phyloP scores from a whole-genome alignment of 2,888 invertebrate species.

The Drosophila lacicola region DNA sequence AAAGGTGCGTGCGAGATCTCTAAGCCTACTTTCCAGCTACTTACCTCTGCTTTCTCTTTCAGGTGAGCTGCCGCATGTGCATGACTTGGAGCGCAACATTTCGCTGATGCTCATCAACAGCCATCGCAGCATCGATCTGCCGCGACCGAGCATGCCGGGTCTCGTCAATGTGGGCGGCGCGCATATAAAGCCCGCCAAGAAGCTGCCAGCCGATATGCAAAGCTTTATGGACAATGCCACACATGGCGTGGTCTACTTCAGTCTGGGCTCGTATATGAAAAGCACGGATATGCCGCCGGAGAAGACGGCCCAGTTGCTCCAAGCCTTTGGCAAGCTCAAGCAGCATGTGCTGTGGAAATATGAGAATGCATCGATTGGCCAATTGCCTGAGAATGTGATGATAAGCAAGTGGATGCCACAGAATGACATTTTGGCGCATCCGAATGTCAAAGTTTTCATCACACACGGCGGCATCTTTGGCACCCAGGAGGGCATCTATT shows the following conservation, averaged over 20 bases:
- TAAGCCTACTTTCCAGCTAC: not conserved
- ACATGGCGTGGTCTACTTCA: slow-evolving; percentile 85
- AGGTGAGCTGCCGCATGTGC: slow-evolving; percentile 84
- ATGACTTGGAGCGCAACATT: slow-evolving; percentile 85
- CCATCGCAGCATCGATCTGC: slow-evolving; percentile 86
- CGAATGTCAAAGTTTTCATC: slow-evolving; percentile 85
- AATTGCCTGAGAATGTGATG: slow-evolving; percentile 85
- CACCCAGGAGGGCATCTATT: slow-evolving; percentile 84
- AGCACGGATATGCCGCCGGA: slow-evolving; percentile 85
- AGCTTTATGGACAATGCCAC: slow-evolving; percentile 84
- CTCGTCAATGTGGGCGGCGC: slow-evolving; percentile 84
- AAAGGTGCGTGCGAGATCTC: slow-evolving; percentile 56
- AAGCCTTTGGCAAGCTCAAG: slow-evolving; percentile 85
- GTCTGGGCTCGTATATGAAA: slow-evolving; percentile 85
- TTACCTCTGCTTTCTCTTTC: not conserved
- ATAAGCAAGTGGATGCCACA: slow-evolving; percentile 86
- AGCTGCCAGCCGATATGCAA: slow-evolving; percentile 81
- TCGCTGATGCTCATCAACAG: slow-evolving; percentile 86
- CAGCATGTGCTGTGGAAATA: slow-evolving; percentile 87
- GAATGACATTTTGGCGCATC: slow-evolving; percentile 86
- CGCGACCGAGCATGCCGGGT: slow-evolving; percentile 85
- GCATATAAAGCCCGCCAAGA: slow-evolving; percentile 81
- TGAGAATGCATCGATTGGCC: slow-evolving; percentile 84
- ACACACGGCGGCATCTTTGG: slow-evolving; percentile 85
- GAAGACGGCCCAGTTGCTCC: slow-evolving; percentile 82